Evolutionary conservation across 2,888 invertebrate species (phyloP), one percentile per base, ranked within the genome.

Genomic region (Machimus rusticus): DNA sequence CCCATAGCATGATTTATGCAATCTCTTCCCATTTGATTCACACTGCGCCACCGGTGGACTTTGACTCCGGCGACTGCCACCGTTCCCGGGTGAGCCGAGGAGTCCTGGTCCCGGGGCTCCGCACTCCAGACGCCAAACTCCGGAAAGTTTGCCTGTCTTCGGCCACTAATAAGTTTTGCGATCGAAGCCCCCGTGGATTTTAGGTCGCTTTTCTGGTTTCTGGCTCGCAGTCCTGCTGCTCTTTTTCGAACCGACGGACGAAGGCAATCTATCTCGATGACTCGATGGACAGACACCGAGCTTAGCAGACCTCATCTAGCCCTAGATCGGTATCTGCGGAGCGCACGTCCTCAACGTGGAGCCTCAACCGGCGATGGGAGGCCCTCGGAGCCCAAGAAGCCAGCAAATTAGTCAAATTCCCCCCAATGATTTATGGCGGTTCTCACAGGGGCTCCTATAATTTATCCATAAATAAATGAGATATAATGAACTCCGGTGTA

Each of bases 1-100:
- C 85, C 84, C 77, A 77, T 84, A 51, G 74, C 46, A 88, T 88
- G 88, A 88, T 88, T 88, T 87, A 88, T 88, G 88, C 86, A 82
- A 88, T 87, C 76, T 87, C 78, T 76, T 87, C 77, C 87, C 82
- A 88, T 86, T 88, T 88, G 87, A 88, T 88, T 88, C 88, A 88
- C 87, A 87, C 87, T 87, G 88, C 77, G 86, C 76, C 46, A 88
- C 76, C 55, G 31, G 31, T 79, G 87, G 82, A 84, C 86, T 79
- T 87, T 87, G 84, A 84, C 84, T 87, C 51, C 51, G 55, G 82
- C 86, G 37, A 78, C 84, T 88, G 88, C 84, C 85, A 87, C 86
- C 78, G 43, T 78, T 19, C n/a, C 76, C 77, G 76, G 14, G 34
- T 28, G 34, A 28, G 28, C 14, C 23, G n/a, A 37, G 66, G n/a